Percentiles rank a stretch among this genome's conserved stretches.
Conservation (phyloP, 2,888 invertebrate genomes). For the Tuberolachnus salignus region DNA sequence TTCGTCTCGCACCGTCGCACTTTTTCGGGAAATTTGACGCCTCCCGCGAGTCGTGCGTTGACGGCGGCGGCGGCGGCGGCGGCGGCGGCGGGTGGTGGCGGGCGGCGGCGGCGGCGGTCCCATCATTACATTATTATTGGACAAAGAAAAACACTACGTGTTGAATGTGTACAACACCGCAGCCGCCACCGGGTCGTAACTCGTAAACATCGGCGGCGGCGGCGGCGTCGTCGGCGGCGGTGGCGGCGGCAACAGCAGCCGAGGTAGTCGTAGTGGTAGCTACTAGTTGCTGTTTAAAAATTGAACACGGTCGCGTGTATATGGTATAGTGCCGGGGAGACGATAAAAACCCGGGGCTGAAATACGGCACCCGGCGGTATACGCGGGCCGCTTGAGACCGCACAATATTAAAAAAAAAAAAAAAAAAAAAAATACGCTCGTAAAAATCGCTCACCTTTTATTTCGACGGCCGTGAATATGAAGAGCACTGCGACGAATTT, state of each 20-base stretch:
- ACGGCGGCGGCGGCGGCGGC: too few relatives aligned
- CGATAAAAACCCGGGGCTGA: too few relatives aligned
- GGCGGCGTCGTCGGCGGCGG: too few relatives aligned
- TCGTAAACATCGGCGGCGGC: too few relatives aligned
- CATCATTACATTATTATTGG: neutral
- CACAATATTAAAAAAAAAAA: too few relatives aligned
- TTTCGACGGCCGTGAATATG: neutral
- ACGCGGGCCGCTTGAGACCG: neutral
- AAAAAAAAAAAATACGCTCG: too few relatives aligned
- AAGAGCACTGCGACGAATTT: neutral
- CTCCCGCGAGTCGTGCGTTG: too few relatives aligned
- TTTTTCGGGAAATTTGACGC: too few relatives aligned
- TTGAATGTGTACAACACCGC: constrained; percentile 6
- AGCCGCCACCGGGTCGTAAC: too few relatives aligned
- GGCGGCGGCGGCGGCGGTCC: neutral
- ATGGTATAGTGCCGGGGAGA: too few relatives aligned
- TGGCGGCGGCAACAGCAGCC: neutral
- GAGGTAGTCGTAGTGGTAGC: neutral
- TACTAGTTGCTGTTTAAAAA: constrained; percentile 37
- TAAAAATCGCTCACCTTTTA: too few relatives aligned
- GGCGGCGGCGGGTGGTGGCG: neutral
- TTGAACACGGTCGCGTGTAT: neutral
- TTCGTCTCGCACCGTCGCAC: too few relatives aligned
- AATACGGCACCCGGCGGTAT: neutral
- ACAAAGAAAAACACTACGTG: constrained; percentile 33